Evolutionary conservation across 2,113 vertebrate species (phyloP).

Genomic region (Sterna hirundo): DNA sequence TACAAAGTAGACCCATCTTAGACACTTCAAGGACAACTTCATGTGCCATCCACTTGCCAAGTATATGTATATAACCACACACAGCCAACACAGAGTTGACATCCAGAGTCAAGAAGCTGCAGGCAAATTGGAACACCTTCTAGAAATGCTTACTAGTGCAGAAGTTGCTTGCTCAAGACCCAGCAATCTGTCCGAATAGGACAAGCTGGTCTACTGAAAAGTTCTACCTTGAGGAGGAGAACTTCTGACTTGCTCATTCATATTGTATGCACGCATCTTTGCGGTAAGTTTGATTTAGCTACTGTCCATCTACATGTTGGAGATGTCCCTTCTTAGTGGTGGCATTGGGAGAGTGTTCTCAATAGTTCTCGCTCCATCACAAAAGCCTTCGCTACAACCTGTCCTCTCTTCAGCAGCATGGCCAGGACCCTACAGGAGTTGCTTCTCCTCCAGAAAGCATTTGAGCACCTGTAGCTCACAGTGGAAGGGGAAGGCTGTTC

Average conservation of each 20-base stretch:
- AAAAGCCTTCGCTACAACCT: background rate
- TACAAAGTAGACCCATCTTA: background rate
- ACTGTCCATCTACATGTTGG: background rate
- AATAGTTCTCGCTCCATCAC: background rate
- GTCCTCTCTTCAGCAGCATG: background rate
- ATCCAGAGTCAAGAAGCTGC: background rate
- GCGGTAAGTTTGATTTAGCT: background rate
- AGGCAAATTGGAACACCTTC: background rate
- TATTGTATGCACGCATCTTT: background rate
- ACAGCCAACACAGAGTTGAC: background rate
- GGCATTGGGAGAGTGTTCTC: background rate
- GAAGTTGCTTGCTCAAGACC: background rate
- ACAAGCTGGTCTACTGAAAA: background rate
- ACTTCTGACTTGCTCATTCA: background rate
- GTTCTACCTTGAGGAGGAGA: background rate
- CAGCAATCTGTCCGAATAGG: background rate
- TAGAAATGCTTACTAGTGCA: background rate
- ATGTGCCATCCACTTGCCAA: background rate
- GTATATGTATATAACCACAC: background rate
- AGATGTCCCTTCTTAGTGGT: background rate
- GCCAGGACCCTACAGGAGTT: background rate
- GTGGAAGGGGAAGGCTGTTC: background rate
- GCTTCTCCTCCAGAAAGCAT: background rate
- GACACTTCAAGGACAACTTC: background rate
- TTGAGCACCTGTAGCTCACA: background rate